Conservation (phyloP, 2,113 vertebrate species). For the Hippocampus abdominalis region DNA sequence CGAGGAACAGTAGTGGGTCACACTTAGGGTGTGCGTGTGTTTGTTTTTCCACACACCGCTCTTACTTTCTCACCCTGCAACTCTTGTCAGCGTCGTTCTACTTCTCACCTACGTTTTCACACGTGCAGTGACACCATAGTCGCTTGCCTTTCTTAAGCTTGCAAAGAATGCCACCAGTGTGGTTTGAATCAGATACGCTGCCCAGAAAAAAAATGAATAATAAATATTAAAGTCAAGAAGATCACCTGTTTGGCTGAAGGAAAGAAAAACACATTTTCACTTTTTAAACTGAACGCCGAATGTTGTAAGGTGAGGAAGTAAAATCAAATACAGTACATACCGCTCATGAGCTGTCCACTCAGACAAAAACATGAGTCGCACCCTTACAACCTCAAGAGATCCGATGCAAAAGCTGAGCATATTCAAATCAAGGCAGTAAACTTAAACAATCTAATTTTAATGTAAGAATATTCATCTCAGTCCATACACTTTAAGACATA, state of each 20-base stretch:
- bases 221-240: neutral
- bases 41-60: neutral
- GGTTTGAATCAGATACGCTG: constrained; percentile 8
- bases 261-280: neutral
- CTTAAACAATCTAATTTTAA: too few species aligned
- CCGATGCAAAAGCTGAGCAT: neutral
- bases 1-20: neutral
- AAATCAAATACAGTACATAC: neutral
- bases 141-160: constrained; percentile 9
- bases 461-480: too few species aligned
- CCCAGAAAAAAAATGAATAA: constrained; percentile 8
- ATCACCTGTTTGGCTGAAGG: neutral
- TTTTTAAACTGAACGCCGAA: neutral
- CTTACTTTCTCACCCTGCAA: constrained; percentile 38
- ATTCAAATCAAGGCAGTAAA: neutral
- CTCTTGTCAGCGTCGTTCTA: constrained; percentile 3
- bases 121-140: constrained; percentile 12
- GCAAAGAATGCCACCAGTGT: constrained; percentile 49
- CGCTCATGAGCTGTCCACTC: neutral
- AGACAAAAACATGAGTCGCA: neutral
- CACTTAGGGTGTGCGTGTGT: neutral
- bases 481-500: too few species aligned
- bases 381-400: neutral
- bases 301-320: neutral
- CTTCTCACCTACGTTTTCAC: constrained; percentile 3